These are phyloP conservation scores for Ceratoteleas bidentatus DNA, from an alignment of 1,140 invertebrate species.

Conservation along the genomic window DNA sequence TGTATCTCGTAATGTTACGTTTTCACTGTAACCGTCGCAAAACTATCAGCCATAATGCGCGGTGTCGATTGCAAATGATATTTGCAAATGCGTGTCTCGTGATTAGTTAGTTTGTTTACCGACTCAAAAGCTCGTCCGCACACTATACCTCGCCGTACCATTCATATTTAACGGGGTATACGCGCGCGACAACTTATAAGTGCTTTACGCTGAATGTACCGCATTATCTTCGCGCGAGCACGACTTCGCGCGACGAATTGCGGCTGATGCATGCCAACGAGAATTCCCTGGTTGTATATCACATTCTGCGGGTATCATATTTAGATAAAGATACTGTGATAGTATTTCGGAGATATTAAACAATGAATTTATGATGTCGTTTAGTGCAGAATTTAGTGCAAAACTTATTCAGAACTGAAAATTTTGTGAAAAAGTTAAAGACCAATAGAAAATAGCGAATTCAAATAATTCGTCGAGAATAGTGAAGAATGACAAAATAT, in stretches of 20 bases:
- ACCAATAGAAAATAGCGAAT: too few relatives aligned
- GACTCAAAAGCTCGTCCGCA: constrained; percentile 21
- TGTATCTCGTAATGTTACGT: too few relatives aligned
- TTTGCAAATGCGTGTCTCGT: constrained; percentile 14
- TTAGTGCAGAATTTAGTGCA: too few relatives aligned
- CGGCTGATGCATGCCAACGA: background rate
- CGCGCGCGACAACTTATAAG: constrained; percentile 38
- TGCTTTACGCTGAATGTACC: constrained; percentile 47
- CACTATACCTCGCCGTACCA: constrained; percentile 39
- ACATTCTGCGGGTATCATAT: background rate
- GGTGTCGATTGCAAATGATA: constrained; percentile 25
- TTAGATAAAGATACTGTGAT: background rate
- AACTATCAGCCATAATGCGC: constrained; percentile 1
- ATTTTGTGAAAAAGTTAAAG: too few relatives aligned
- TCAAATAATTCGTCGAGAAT: too few relatives aligned
- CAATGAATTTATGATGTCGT: too few relatives aligned
- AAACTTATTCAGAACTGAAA: too few relatives aligned
- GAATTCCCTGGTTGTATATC: background rate
- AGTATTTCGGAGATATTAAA: background rate
- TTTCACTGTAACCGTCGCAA: too few relatives aligned
- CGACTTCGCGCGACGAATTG: constrained; percentile 39
- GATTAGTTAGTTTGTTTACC: constrained; percentile 31
- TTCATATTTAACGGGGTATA: constrained; percentile 55
- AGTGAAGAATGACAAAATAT: too few relatives aligned
- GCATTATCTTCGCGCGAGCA: constrained; percentile 52